Conservation (phyloP, 1,140 invertebrate genomes). For the Pectinophora gossypiella region DNA sequence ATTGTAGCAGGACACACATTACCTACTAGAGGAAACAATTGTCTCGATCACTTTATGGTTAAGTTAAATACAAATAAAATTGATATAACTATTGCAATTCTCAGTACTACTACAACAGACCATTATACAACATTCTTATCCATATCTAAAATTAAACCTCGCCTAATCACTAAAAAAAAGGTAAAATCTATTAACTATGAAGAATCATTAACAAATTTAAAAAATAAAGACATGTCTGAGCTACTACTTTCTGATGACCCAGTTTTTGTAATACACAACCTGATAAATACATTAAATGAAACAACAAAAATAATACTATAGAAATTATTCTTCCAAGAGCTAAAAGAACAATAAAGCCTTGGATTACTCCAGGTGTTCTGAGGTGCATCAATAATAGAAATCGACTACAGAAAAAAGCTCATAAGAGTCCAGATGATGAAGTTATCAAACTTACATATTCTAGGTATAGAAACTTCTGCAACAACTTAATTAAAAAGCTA, state of each 20-base stretch:
- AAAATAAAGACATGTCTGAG: not conserved
- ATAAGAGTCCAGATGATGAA: not conserved
- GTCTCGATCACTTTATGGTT: slow-evolving; percentile 1
- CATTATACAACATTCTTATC: not conserved
- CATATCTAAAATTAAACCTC: not conserved
- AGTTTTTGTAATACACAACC: not conserved
- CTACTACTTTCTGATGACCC: slow-evolving; percentile 1
- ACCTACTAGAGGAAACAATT: not conserved
- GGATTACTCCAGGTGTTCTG: slow-evolving; percentile 7
- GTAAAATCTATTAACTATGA: not conserved
- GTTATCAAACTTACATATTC: not conserved
- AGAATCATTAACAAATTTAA: too few species aligned
- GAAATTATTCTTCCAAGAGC: not conserved
- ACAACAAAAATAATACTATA: not conserved
- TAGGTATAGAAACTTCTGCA: not conserved
- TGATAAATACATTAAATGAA: not conserved
- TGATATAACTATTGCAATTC: not conserved
- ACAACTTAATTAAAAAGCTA: too few species aligned
- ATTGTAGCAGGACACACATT: not conserved
- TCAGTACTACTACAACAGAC: not conserved
- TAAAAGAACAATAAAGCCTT: slow-evolving; percentile 6
- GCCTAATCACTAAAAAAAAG: not conserved
- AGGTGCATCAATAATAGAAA: slow-evolving; percentile 6
- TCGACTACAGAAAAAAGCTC: slow-evolving; percentile 2
- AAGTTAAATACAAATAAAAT: not conserved